Evolutionary conservation across 2,888 invertebrate genomes (phyloP).

Genomic region (Polydrusus pterygomalis): DNA sequence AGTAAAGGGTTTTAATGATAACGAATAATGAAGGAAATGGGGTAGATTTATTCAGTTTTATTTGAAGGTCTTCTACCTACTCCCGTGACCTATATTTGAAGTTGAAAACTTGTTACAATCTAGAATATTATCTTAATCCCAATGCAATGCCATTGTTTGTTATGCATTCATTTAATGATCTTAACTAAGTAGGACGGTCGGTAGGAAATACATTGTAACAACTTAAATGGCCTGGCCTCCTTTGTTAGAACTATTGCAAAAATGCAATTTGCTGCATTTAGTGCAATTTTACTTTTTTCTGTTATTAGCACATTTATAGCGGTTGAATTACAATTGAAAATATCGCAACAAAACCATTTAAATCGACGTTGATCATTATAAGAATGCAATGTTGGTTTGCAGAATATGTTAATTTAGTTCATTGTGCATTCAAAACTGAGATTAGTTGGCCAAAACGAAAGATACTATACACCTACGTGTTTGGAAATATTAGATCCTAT

Average conservation of each 20-base stretch:
- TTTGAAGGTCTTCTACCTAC: no score
- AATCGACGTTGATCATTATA: neutral
- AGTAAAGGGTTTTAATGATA: no score
- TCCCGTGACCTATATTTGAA: neutral
- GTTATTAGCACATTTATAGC: slow-evolving; percentile 5
- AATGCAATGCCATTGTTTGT: slow-evolving; percentile 23
- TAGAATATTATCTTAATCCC: neutral
- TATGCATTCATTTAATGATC: slow-evolving; percentile 31
- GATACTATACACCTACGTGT: neutral
- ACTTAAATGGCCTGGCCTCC: slow-evolving; percentile 41
- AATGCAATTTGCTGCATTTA: slow-evolving; percentile 33
- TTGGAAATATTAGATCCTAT: neutral
- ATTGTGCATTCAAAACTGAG: slow-evolving; percentile 8
- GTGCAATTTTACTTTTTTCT: slow-evolving; percentile 39
- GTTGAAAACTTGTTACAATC: neutral
- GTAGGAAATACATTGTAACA: slow-evolving; percentile 41
- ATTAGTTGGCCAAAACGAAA: neutral
- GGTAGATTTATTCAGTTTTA: no score
- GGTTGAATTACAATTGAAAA: slow-evolving; percentile 8
- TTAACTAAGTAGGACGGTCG: slow-evolving; percentile 33
- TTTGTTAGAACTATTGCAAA: slow-evolving; percentile 38
- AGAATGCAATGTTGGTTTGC: neutral
- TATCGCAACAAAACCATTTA: slow-evolving; percentile 7
- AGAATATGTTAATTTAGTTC: neutral
- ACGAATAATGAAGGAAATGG: no score